Conservation (phyloP, 2,888 invertebrate species). For the Megastigmus dorsalis region DNA sequence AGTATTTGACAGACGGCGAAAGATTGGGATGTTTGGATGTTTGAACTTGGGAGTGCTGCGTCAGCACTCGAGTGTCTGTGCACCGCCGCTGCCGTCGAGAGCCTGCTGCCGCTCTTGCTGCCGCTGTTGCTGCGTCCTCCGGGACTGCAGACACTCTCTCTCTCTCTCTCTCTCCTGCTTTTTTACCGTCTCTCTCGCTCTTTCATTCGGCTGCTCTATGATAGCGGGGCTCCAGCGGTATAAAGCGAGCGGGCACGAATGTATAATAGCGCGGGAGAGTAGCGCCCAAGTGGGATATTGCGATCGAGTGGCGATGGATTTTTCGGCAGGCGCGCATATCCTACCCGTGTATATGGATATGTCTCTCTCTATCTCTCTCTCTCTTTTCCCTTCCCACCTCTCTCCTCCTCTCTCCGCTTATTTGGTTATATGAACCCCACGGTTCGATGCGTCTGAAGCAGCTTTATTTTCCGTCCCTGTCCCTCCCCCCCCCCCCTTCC, state of each 20-base stretch:
- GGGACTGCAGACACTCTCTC: background rate
- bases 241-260: constrained; percentile 22
- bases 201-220: too few relatives aligned
- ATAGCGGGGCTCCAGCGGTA: too few relatives aligned
- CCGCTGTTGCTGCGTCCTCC: constrained; percentile 1
- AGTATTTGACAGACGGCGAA: constrained; percentile 69
- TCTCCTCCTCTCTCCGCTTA: background rate
- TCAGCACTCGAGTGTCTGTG: constrained; percentile 67
- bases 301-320: constrained; percentile 40
- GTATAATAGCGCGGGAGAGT: constrained; percentile 3
- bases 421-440: constrained; percentile 11
- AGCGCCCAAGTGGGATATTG: constrained; percentile 34
- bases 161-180: background rate
- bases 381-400: background rate
- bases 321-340: constrained; percentile 23
- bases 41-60: constrained; percentile 72
- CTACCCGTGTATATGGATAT: too few relatives aligned
- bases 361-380: background rate
- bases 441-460: background rate
- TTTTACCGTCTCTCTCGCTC: background rate
- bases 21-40: constrained; percentile 73
- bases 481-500: too few relatives aligned
- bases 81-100: too few relatives aligned
- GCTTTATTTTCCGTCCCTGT: constrained; percentile 16
- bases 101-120: constrained; percentile 24